Evolutionary conservation across 2,888 invertebrate species (phyloP).

Genomic region (Suillia variegata): DNA sequence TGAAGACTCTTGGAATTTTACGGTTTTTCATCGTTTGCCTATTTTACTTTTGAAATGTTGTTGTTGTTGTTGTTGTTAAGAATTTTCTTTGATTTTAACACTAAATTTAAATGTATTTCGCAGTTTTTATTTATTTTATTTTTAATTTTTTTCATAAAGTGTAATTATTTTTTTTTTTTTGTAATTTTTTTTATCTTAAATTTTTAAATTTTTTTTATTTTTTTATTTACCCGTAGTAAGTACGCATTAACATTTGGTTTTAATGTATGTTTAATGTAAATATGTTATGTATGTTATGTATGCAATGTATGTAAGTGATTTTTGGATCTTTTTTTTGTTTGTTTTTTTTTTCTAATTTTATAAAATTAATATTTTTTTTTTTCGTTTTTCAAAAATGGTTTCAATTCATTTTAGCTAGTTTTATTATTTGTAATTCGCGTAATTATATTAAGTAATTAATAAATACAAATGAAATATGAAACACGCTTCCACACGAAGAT

Average conservation of each 20-base stretch:
- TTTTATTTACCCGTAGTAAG: conserved; percentile 18
- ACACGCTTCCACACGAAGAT: background rate
- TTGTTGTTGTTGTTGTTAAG: too few relatives aligned
- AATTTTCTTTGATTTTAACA: too few relatives aligned
- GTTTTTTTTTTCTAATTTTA: background rate
- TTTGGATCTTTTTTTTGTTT: background rate
- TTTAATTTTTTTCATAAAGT: background rate
- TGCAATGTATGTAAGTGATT: background rate
- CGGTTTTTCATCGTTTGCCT: background rate
- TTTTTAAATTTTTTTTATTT: conserved; percentile 5
- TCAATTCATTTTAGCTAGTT: background rate
- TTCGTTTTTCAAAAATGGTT: background rate
- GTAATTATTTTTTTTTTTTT: background rate
- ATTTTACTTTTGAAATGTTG: background rate
- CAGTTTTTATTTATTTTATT: background rate
- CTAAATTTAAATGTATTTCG: too few relatives aligned
- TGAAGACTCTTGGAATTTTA: background rate
- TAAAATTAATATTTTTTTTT: background rate
- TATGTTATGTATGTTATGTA: too few relatives aligned
- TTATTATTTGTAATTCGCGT: background rate
- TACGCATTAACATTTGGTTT: background rate
- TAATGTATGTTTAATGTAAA: conserved; percentile 15
- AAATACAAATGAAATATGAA: background rate
- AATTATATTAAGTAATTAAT: background rate
- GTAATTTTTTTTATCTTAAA: too few relatives aligned